These are phyloP conservation scores for Archilochus colubris DNA, from an alignment of 2,113 vertebrate species.

Conservation along the genomic window DNA sequence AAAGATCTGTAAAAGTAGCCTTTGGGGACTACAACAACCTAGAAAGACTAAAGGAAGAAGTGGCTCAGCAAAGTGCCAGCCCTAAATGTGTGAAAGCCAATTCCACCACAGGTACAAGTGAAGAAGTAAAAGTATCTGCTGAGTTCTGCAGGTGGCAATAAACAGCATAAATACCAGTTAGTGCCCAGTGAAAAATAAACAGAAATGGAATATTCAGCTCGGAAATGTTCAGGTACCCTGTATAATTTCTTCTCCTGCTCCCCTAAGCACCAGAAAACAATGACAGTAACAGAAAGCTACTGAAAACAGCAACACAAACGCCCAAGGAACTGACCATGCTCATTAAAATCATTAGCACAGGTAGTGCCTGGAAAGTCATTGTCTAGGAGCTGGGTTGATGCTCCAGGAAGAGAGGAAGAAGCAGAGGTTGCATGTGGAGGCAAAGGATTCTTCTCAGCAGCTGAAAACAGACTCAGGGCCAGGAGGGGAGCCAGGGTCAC, in stretches of 20 bases:
- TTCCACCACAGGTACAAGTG: not conserved
- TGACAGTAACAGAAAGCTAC: not conserved
- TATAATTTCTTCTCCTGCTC: not conserved
- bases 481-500: not conserved
- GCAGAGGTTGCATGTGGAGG: not conserved
- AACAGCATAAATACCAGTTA: not conserved
- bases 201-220: not conserved
- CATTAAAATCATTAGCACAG: conserved; percentile 1
- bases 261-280: not conserved
- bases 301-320: not conserved
- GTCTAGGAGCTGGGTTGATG: not conserved
- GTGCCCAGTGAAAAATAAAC: not conserved
- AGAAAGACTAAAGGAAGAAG: not conserved
- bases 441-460: not conserved
- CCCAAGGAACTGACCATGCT: not conserved
- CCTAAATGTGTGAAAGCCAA: not conserved
- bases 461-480: not conserved
- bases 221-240: not conserved
- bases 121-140: not conserved
- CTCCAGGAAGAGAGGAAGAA: not conserved
- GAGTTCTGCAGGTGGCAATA: not conserved
- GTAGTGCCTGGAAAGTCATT: not conserved
- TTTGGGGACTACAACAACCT: not conserved
- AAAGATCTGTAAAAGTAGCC: not conserved
- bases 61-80: not conserved